These are phyloP conservation scores for Cyanocitta stelleri DNA, from an alignment of 2,113 vertebrate species.

Conservation along the genomic window DNA sequence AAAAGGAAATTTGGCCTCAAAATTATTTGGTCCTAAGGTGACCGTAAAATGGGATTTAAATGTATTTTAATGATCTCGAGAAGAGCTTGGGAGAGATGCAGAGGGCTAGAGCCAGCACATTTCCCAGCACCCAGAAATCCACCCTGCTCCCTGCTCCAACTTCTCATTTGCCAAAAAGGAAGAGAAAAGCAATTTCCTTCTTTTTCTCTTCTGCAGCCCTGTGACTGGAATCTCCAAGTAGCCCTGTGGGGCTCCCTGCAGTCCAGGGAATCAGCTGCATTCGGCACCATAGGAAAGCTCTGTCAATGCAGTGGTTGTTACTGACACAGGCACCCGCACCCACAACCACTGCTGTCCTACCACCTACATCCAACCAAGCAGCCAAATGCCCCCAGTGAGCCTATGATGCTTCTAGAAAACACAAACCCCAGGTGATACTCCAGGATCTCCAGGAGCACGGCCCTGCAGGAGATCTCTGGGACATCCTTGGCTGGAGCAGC, in stretches of 20 bases:
- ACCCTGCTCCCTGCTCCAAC: not conserved
- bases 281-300: not conserved
- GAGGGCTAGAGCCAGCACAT: not conserved
- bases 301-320: not conserved
- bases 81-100: not conserved
- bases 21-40: not conserved
- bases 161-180: not conserved
- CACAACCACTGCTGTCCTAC: not conserved
- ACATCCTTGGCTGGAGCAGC: not conserved
- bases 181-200: not conserved
- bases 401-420: not conserved
- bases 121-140: slow-evolving; percentile 18
- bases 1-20: slow-evolving; percentile 2
- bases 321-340: not conserved
- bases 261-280: not conserved
- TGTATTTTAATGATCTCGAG: not conserved
- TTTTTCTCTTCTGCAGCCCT: not conserved
- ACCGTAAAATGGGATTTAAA: slow-evolving; percentile 19
- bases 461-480: not conserved
- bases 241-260: not conserved
- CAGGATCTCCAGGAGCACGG: not conserved
- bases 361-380: not conserved
- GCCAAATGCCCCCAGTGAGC: not conserved
- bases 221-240: not conserved
- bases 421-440: not conserved